phyloP scores from a whole-genome alignment of 2,888 invertebrate species.

The Eupithecia centaureata region DNA sequence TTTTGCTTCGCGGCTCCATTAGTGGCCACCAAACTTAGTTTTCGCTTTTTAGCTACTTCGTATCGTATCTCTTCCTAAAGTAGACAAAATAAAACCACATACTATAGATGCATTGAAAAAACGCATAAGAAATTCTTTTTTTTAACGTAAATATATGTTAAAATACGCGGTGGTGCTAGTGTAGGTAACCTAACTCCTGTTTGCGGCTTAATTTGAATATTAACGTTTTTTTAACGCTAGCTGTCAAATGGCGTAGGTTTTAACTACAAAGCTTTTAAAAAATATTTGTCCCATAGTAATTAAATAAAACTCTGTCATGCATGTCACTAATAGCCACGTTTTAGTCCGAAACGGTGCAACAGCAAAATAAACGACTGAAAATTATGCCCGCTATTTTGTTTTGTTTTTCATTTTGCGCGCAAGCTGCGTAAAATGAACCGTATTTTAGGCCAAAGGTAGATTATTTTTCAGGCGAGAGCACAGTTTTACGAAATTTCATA shows the following conservation, averaged over 20 bases:
- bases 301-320: not conserved
- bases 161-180: no score
- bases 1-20: no score
- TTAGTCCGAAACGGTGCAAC: constrained; percentile 1
- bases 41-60: no score
- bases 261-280: not conserved
- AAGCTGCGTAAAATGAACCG: constrained; percentile 1
- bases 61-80: no score
- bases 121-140: no score
- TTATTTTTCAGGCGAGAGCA: not conserved
- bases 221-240: no score
- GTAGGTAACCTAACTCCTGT: no score
- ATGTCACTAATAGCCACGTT: not conserved
- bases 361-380: constrained; percentile 1
- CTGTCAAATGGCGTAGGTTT: not conserved
- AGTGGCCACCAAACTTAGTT: no score
- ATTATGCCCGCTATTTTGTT: constrained; percentile 1
- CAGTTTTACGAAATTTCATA: not conserved
- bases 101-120: no score
- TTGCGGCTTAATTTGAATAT: no score
- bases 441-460: not conserved
- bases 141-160: no score
- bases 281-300: not conserved
- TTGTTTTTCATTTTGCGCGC: not conserved
- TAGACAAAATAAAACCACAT: no score